A percentile compares a stretch with the other conserved stretches of the same genome.
Conservation (phyloP, 2,888 invertebrate species). For the Lasioglossum vierecki region DNA sequence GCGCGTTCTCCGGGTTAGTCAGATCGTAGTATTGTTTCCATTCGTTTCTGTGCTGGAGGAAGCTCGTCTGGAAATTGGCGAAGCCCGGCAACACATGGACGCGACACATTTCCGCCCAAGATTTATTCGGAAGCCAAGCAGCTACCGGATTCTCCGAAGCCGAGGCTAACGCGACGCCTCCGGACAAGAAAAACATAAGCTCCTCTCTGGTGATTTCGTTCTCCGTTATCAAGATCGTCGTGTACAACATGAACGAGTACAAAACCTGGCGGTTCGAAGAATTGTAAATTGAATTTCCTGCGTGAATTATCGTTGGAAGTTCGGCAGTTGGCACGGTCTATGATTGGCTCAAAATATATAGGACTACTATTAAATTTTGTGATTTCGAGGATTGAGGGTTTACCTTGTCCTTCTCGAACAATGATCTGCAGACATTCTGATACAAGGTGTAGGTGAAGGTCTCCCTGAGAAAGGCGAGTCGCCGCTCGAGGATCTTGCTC, state of each 20-base stretch:
- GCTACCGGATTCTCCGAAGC: constrained; percentile 83
- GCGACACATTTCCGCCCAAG: constrained; percentile 86
- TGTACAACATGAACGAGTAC: constrained; percentile 87
- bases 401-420: constrained; percentile 87
- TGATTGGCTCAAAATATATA: neutral
- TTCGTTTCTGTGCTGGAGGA: constrained; percentile 79
- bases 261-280: constrained; percentile 73
- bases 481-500: constrained; percentile 82
- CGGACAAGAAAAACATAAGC: constrained; percentile 89
- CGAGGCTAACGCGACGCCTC: constrained; percentile 90
- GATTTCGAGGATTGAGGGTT: no score
- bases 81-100: constrained; percentile 83
- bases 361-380: no score
- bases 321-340: neutral
- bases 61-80: constrained; percentile 81
- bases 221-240: constrained; percentile 80
- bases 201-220: constrained; percentile 82
- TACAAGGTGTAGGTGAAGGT: constrained; percentile 87
- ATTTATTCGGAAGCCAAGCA: constrained; percentile 85
- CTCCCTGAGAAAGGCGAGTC: constrained; percentile 85
- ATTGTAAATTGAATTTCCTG: neutral
- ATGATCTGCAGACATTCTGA: constrained; percentile 86
- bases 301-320: constrained; percentile 69
- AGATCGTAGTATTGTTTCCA: constrained; percentile 85
- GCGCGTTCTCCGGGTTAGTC: constrained; percentile 82